These are phyloP conservation scores for Synergus laeviventris DNA, from an alignment of 2,888 invertebrate species.

Conservation along the genomic window DNA sequence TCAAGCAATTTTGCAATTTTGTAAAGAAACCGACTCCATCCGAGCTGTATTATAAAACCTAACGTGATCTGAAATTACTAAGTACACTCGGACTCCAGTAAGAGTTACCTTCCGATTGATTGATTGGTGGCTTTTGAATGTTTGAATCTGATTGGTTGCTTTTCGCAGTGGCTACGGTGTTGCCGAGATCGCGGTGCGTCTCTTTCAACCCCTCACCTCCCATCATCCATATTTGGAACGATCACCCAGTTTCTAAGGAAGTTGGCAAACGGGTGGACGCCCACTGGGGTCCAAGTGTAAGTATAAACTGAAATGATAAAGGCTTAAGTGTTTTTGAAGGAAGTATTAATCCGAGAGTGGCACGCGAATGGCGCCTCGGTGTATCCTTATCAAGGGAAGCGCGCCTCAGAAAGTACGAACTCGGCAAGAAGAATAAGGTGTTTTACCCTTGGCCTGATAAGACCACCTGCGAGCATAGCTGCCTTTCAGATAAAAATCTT, in stretches of 20 bases:
- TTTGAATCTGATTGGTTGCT: too few species aligned
- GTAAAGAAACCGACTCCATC: background rate
- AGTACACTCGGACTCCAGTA: too few species aligned
- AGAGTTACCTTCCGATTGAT: too few species aligned
- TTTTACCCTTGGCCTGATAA: constrained; percentile 59
- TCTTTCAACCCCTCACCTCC: too few species aligned
- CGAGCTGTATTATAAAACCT: background rate
- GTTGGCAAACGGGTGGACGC: too few species aligned
- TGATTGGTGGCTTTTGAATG: too few species aligned
- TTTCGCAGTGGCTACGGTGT: too few species aligned
- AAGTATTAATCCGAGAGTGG: constrained; percentile 14
- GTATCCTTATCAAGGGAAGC: constrained; percentile 23
- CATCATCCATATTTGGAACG: too few species aligned
- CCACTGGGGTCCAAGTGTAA: too few species aligned
- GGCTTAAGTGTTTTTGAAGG: background rate
- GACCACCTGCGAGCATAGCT: constrained; percentile 67
- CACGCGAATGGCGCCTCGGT: constrained; percentile 41
- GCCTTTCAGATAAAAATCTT: constrained; percentile 68
- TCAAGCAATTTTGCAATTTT: constrained; percentile 17
- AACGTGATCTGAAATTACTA: background rate
- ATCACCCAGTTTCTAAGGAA: too few species aligned
- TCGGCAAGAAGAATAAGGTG: constrained; percentile 44
- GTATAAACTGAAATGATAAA: too few species aligned
- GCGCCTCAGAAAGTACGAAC: constrained; percentile 30
- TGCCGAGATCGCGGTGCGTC: too few species aligned